Percentiles rank a stretch among this genome's conserved stretches.
Conservation (phyloP, 2,797 vertebrate species). For the Perodicticus potto region DNA sequence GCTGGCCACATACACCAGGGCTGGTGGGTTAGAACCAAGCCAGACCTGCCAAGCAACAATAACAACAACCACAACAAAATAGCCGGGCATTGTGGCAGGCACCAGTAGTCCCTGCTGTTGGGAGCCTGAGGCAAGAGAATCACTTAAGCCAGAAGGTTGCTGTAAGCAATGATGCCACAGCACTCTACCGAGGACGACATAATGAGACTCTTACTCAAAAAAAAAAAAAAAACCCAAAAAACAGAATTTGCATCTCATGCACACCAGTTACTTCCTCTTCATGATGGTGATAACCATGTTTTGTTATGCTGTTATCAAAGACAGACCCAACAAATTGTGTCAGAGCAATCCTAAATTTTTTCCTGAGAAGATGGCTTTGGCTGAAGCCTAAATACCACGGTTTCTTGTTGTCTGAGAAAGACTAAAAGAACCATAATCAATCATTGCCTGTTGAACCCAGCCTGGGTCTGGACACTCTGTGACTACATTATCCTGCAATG, state of each 20-base stretch:
- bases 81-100: too few species aligned
- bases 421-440: conserved; percentile 85
- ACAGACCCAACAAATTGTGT: conserved; percentile 96
- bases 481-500: conserved; percentile 95
- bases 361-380: conserved; percentile 97
- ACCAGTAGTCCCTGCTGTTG: too few species aligned
- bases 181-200: too few species aligned
- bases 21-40: too few species aligned
- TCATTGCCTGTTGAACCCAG: conserved; percentile 94
- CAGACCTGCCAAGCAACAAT: too few species aligned
- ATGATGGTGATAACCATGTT: conserved; percentile 99
- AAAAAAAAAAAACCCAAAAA: too few species aligned
- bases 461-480: conserved; percentile 92
- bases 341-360: conserved; percentile 95
- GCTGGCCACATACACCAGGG: too few species aligned
- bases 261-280: conserved; percentile 99
- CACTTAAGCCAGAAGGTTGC: too few species aligned
- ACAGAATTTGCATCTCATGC: conserved; percentile 93
- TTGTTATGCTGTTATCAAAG: conserved; percentile 99
- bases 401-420: conserved; percentile 76
- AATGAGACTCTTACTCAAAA: too few species aligned
- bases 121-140: too few species aligned
- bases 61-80: too few species aligned
- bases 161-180: too few species aligned
- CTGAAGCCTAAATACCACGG: conserved; percentile 92